Evolutionary conservation across 35 echinoderm and acorn worm species (phyloP), one percentile per base, ranked within the genome.

Genomic region (Ophiothrix spiculata): DNA sequence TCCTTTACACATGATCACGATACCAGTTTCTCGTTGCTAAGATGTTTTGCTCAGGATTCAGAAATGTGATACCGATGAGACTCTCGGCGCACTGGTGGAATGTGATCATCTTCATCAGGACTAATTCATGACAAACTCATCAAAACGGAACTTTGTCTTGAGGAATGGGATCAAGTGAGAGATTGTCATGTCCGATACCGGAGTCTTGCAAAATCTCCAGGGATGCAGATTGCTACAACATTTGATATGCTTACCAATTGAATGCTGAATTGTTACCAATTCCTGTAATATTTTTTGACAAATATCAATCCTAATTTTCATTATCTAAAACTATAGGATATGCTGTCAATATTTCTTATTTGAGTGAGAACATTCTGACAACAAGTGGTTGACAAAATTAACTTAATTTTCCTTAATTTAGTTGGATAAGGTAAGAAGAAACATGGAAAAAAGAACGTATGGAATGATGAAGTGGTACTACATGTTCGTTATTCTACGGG

Each of bases 311-410:
- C n/a, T n/a, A n/a, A n/a, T n/a, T n/a, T n/a, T n/a, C n/a, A n/a
- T n/a, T n/a, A n/a, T n/a, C n/a, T n/a, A n/a, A n/a, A n/a, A n/a
- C n/a, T n/a, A n/a, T n/a, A n/a, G n/a, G n/a, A n/a, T n/a, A n/a
- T n/a, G n/a, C n/a, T n/a, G n/a, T n/a, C n/a, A n/a, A n/a, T n/a
- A n/a, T n/a, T n/a, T n/a, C n/a, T n/a, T n/a, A n/a, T 25, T 4
- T 69, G 60, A 69, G 60, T 69, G 16, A 69, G 60, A 15, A 69
- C 6, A 10, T 49, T 10, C 42, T 69, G 60, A 69, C 60, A 69
- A 69, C 60, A 69, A 69, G 60, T 69, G 60, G 60, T 69, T 69
- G 60, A 69, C 29, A 69, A 69, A 69, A 69, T 69, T 15, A 69
- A 69, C 60, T 69, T 69, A 69, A 69, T 69, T 69, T 69, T 25